Base-by-base conservation (phyloP, 1,140 invertebrate species). In the Drosophila bipectinata region DNA sequence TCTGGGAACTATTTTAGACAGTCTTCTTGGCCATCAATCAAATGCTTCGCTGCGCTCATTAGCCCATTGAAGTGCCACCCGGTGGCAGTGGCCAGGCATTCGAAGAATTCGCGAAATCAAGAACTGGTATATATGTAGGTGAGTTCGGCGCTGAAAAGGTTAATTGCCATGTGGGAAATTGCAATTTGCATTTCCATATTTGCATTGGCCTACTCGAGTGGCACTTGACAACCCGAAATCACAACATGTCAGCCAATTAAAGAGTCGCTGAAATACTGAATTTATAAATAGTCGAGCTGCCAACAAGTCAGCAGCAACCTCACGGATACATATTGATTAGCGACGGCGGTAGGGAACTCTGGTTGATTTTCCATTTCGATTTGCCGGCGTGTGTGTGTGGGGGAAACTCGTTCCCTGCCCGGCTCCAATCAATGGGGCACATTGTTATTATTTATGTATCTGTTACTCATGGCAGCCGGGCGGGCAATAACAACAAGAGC, bases 171-270 rank as follows among this genome's bases (percentile, higher is more conserved):
- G 44, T 45, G 48, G 18, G 41, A 59, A 44, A 49, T 60, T 67
- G 62, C 44, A 59, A 44, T 32, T 72, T 72, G 60, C 60, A 56
- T 59, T 68, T 61, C 52, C 52, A 55, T 48, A 55, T 14, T 7
- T 53, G 59, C 41, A 55, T 14, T 7, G 48, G 59, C 41, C 15
- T 9, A 30, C 18, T 24, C 57, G 28, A 57, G 67, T 41, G 15
- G 21, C 59, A 58, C 48, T 82, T 88, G 82, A 88, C 82, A 88
- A 77, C 44, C 62, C 72, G n/a, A 79, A 88, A 87, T 87, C 82
- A 87, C 78, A 87, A 87, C 83, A 87, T 87, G 82, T 83, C 82
- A 83, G 75, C 61, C 83, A 88, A 87, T 88, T 87, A 87, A 87
- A 72, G 75, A 76, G 66, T 44, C 72, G 79, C 63, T 82, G 78